Evolutionary conservation across 2,113 vertebrate species (phyloP).

Genomic region (Istiophorus platypterus): DNA sequence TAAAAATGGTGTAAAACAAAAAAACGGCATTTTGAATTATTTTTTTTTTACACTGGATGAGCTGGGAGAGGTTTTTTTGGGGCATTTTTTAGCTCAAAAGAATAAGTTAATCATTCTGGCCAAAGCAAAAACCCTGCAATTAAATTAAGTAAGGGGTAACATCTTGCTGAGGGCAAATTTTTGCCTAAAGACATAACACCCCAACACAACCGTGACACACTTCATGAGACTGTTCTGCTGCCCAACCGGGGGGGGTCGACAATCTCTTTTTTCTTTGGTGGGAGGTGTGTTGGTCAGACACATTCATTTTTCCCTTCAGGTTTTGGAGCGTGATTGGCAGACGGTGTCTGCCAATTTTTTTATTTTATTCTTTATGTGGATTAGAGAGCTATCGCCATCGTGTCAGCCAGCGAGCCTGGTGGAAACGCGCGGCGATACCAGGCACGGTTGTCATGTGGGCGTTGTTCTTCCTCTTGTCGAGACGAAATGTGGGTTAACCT

Average conservation of each 20-base stretch:
- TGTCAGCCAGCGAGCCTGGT: not conserved
- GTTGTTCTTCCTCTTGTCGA: conserved; percentile 12
- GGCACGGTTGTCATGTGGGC: conserved; percentile 45
- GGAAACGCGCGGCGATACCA: not conserved
- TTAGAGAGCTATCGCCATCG: conserved; percentile 9
- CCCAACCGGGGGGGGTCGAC: too few species aligned
- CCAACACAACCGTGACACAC: conserved; percentile 29
- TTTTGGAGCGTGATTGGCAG: conserved; percentile 9
- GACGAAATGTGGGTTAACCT: conserved; percentile 63
- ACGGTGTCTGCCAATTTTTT: too few species aligned
- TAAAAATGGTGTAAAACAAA: not conserved
- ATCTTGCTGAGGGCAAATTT: too few species aligned
- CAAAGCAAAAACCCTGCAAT: not conserved
- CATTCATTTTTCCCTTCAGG: not conserved
- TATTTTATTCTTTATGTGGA: conserved; percentile 11
- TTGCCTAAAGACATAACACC: too few species aligned
- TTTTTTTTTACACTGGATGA: not conserved
- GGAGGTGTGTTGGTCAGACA: conserved; percentile 25
- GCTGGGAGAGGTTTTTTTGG: not conserved
- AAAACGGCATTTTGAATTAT: not conserved
- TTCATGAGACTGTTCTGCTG: not conserved
- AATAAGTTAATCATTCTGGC: too few species aligned
- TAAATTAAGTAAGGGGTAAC: not conserved
- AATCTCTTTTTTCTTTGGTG: not conserved
- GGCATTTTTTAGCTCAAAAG: not conserved